Base-by-base conservation (phyloP, 2,113 vertebrate species). In the Chloropsis hardwickii region DNA sequence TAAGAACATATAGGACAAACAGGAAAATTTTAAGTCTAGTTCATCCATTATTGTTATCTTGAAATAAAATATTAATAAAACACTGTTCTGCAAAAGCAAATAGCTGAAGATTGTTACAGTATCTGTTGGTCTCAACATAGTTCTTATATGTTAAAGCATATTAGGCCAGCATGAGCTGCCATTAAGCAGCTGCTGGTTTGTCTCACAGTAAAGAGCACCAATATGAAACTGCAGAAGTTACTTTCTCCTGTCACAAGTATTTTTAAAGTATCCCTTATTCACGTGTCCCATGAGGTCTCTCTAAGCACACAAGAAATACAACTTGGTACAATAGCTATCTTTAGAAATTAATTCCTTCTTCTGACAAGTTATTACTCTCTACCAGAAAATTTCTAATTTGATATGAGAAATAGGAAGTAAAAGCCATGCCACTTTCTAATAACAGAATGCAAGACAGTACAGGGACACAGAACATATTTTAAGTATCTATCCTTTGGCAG, bases 231-330 rank as follows among this genome's bases (percentile, higher is more conserved):
- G 29, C 40, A 56, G 0, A 50, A 81, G 3, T n/a, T 21, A 37
- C 11, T 8, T 58, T 48, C 23, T 27, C 47, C 72, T 86, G 29
- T 47, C 35, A 37, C 3, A 33, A 58, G 10, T 48, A n/a, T 21
- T 89, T 92, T 56, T 31, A 11, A 88, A 57, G 45, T 14, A 57
- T 12, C 20, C 22, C 29, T 87, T 40, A 69, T 0, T 0, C 18
- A 48, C 0, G 0, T 3, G 9, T n/a, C 44, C 24, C 29, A 29
- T 8, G 19, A 57, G 28, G 8, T 53, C 6, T 76, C 33, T 29
- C 73, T 85, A 81, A 39, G 42, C 31, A 82, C 39, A 64, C 0
- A 57, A 58, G 1, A 0, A 66, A 50, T 27, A 66, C 14, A 24
- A 28, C 23, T 29, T 31, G 5, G 45, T 42, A 11, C 25, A 74